Evolutionary conservation across 2,113 vertebrate genomes (phyloP), one percentile per base, ranked within the genome.

Genomic region (Rhegmatorhina hoffmannsi): DNA sequence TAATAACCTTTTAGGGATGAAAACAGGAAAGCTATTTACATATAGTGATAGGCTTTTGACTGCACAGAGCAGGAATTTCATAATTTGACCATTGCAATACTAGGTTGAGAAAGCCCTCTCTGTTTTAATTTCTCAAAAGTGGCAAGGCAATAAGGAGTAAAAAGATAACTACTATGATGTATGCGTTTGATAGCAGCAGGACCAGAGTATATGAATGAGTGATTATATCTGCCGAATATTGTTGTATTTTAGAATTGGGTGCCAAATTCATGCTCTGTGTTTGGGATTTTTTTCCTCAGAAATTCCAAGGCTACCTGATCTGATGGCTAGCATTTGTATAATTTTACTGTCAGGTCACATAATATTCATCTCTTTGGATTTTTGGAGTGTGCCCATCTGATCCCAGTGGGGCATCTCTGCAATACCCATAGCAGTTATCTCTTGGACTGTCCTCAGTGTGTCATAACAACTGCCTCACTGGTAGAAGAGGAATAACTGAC

Each of bases 311-410:
- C 25, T 50, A 29, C 9, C 5, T 58, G 21, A 69, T 40, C 34
- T 55, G 9, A 63, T 31, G 8, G 7, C 3, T 73, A 49, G 2
- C 3, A 50, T 26, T 83, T 29, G 10, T 24, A 49, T 6, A 0
- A 80, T 43, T 83, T 83, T 69, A n/a, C 25, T 79, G 21, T 62
- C 25, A 88, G 19, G 33, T 34, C n/a, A 40, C 19, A 59, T 40
- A 33, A 75, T 55, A 43, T 31, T 67, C 1, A 47, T 36, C 5
- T 90, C 26, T 87, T 38, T 21, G 14, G 17, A 72, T 7, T 49
- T 64, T 87, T 23, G 62, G 63, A 58, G 28, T 40, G 11, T 50
- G 60, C 34, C 26, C 21, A 38, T 81, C 50, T 78, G 33, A 78
- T 76, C 12, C n/a, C 25, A 47, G 24, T 19, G 28, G 9, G 15